Evolutionary conservation across 2,888 invertebrate species (phyloP).

Genomic region (Gerris lacustris): DNA sequence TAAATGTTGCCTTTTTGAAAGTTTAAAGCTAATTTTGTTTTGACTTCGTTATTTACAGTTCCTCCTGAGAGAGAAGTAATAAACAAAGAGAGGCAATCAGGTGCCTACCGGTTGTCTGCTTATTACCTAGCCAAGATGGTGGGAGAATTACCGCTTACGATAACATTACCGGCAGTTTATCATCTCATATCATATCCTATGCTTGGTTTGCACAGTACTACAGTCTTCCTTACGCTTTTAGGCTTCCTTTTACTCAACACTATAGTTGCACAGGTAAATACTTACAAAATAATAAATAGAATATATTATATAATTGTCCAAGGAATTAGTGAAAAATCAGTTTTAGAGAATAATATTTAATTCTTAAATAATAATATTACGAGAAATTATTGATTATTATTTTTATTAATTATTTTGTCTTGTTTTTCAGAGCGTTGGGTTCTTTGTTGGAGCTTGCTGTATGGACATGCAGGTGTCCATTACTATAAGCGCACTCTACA

Average conservation of each 20-base stretch:
- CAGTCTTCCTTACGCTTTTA: conserved; percentile 55
- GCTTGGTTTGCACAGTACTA: conserved; percentile 52
- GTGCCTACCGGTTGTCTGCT: conserved; percentile 64
- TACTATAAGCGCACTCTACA: conserved; percentile 62
- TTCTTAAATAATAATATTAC: background rate
- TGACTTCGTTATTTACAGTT: conserved; percentile 42
- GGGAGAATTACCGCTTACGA: conserved; percentile 61
- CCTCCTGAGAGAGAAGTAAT: conserved; percentile 67
- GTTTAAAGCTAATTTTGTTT: background rate
- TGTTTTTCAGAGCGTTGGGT: conserved; percentile 51
- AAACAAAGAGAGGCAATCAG: conserved; percentile 63
- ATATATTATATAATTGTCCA: background rate
- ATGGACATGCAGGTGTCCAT: conserved; percentile 66
- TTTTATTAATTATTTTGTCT: conserved; percentile 7
- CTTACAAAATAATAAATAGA: background rate
- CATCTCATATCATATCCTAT: conserved; percentile 65
- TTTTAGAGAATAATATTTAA: background rate
- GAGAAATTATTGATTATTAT: background rate
- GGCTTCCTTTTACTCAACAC: conserved; percentile 57
- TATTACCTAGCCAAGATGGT: conserved; percentile 73
- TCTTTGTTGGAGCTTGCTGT: conserved; percentile 65
- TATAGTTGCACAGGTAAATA: conserved; percentile 54
- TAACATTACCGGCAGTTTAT: conserved; percentile 62
- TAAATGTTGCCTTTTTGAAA: background rate
- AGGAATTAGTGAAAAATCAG: too few relatives aligned